phyloP scores from a whole-genome alignment of 2,888 invertebrate species.

The Drosophila glabriapex region DNA sequence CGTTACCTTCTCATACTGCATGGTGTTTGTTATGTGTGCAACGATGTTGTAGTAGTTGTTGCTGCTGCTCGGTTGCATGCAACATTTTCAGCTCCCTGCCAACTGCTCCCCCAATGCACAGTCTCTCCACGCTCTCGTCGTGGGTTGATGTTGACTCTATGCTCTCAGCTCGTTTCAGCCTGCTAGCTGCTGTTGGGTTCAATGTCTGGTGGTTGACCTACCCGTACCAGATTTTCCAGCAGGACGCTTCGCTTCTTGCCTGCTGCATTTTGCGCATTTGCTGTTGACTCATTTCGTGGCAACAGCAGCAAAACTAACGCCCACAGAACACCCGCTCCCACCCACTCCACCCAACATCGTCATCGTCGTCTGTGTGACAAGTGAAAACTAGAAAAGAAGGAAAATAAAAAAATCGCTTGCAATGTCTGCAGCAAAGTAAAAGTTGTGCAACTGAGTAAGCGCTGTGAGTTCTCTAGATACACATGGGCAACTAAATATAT shows the following conservation, averaged over 20 bases:
- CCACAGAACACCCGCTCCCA: slow-evolving; percentile 1
- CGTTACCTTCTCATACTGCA: slow-evolving; percentile 24
- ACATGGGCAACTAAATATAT: background rate
- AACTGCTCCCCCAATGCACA: slow-evolving; percentile 7
- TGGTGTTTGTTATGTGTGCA: slow-evolving; percentile 3
- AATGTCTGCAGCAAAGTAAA: slow-evolving; percentile 62
- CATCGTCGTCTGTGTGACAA: slow-evolving; percentile 58
- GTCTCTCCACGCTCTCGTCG: slow-evolving; percentile 15
- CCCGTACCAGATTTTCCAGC: slow-evolving; percentile 72
- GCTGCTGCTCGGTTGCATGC: slow-evolving; percentile 32
- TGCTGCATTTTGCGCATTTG: slow-evolving; percentile 45
- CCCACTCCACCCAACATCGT: background rate
- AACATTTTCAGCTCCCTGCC: slow-evolving; percentile 40
- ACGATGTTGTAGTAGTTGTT: background rate
- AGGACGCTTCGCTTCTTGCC: slow-evolving; percentile 47
- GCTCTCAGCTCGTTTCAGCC: slow-evolving; percentile 20
- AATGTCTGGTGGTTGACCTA: slow-evolving; percentile 84
- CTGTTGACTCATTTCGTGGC: slow-evolving; percentile 61
- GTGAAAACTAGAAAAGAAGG: slow-evolving; percentile 63
- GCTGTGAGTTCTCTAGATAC: background rate
- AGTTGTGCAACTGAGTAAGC: slow-evolving; percentile 60
- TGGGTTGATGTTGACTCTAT: slow-evolving; percentile 48
- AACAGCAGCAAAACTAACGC: slow-evolving; percentile 21
- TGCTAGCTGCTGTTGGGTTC: slow-evolving; percentile 66
- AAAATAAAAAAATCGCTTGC: slow-evolving; percentile 27